phyloP scores from a whole-genome alignment of 2,113 vertebrate species.

The Pica pica region DNA sequence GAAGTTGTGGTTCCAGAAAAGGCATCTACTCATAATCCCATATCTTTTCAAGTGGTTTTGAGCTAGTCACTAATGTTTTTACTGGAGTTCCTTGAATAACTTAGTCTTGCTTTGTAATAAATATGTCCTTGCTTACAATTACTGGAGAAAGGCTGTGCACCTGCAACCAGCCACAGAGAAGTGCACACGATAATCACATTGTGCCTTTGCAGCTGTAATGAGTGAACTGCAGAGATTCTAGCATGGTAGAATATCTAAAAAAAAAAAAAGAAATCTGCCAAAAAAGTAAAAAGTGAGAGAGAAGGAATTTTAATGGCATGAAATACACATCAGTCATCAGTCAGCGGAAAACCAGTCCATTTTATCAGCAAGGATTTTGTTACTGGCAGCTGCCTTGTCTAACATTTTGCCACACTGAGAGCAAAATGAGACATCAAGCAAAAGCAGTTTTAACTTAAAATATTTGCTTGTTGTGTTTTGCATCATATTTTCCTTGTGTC shows the following conservation, averaged over 20 bases:
- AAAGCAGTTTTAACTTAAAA: not conserved
- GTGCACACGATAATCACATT: not conserved
- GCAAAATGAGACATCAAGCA: not conserved
- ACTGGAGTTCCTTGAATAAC: not conserved
- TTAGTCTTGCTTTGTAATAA: not conserved
- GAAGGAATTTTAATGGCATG: not conserved
- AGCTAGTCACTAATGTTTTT: not conserved
- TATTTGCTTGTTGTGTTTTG: not conserved
- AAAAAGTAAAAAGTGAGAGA: not conserved
- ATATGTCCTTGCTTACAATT: not conserved
- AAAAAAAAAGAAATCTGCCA: not conserved
- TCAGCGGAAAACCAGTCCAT: not conserved
- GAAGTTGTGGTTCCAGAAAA: constrained; percentile 9
- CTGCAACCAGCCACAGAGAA: not conserved
- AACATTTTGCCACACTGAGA: not conserved
- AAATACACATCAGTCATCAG: not conserved
- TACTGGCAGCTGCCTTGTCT: not conserved
- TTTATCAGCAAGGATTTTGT: not conserved
- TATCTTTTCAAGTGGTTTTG: constrained; percentile 30
- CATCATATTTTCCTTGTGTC: not conserved
- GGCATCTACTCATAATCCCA: not conserved
- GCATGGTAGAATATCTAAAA: not conserved
- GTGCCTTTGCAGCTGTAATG: not conserved
- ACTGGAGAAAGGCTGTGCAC: not conserved
- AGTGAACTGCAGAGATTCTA: not conserved